Evolutionary conservation across 2,888 invertebrate species (phyloP).

Genomic region (Prosopocoilus inquinatus): DNA sequence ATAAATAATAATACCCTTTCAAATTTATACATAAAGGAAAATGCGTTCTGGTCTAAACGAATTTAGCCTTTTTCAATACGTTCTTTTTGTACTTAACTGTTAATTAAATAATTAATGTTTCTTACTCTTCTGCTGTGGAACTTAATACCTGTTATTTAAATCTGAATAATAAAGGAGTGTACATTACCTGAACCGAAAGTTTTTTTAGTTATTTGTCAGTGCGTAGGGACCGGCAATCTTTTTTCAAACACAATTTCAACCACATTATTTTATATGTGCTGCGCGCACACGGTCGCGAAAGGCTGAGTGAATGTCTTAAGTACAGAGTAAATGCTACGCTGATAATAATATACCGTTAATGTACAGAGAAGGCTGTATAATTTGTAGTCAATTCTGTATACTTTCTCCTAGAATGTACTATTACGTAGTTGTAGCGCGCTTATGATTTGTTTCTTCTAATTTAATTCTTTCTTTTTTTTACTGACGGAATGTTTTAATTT

Average conservation of each 20-base stretch:
- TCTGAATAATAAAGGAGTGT: neutral
- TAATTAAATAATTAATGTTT: neutral
- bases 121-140: constrained; percentile 5
- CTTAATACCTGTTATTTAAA: neutral
- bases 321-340: no score
- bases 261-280: constrained; percentile 42
- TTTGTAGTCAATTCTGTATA: constrained; percentile 28
- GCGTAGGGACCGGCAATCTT: constrained; percentile 23
- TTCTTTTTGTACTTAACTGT: no score
- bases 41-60: no score
- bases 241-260: constrained; percentile 40
- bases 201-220: neutral
- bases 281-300: constrained; percentile 32
- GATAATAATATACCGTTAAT: constrained; percentile 22
- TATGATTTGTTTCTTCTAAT: no score
- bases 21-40: no score
- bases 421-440: no score
- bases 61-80: no score
- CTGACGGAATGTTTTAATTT: no score
- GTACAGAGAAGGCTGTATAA: constrained; percentile 43
- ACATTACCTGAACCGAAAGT: neutral
- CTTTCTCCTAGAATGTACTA: no score
- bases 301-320: constrained; percentile 25
- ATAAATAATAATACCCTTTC: no score
- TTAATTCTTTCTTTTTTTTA: no score